Percentiles rank a stretch among this genome's conserved stretches.
phyloP scores from a whole-genome alignment of 1,140 invertebrate species.

The Platyscapa corneri region DNA sequence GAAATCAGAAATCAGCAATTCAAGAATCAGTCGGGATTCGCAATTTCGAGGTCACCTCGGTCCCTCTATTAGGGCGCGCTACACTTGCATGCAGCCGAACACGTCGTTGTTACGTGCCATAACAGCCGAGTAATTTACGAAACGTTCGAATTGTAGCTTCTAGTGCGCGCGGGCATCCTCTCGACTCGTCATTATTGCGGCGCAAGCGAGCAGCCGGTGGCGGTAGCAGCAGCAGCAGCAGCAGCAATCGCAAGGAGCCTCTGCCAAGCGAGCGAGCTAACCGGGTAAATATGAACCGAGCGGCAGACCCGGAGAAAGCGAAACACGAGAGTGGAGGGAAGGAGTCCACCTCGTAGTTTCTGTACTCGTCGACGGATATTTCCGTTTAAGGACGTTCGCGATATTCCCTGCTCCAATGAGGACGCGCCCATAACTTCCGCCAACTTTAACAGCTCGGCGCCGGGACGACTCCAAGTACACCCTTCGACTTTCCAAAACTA shows the following conservation, averaged over 20 bases:
- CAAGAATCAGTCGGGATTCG: constrained; percentile 2
- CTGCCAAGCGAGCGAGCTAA: background rate
- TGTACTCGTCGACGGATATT: constrained; percentile 54
- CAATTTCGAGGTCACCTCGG: background rate
- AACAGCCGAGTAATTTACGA: constrained; percentile 56
- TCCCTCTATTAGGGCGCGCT: constrained; percentile 9
- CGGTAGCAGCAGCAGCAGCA: background rate
- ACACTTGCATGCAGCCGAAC: constrained; percentile 14
- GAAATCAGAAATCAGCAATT: constrained; percentile 24
- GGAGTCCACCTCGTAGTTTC: constrained; percentile 45
- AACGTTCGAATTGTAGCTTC: constrained; percentile 52
- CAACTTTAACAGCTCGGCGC: constrained; percentile 51
- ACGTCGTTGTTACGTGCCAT: constrained; percentile 42
- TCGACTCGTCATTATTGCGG: constrained; percentile 54
- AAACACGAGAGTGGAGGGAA: constrained; percentile 8
- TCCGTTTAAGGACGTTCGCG: constrained; percentile 53
- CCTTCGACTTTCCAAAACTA: constrained; percentile 57
- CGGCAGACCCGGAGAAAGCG: background rate
- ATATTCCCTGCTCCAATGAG: constrained; percentile 53
- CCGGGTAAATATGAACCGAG: background rate
- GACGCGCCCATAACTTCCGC: constrained; percentile 56
- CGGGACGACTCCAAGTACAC: constrained; percentile 46
- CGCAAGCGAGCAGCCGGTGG: constrained; percentile 2
- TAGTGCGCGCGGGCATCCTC: constrained; percentile 24
- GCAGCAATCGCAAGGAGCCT: too few relatives aligned